Base-by-base conservation (phyloP, 2,113 vertebrate species). In the Sitta europaea region DNA sequence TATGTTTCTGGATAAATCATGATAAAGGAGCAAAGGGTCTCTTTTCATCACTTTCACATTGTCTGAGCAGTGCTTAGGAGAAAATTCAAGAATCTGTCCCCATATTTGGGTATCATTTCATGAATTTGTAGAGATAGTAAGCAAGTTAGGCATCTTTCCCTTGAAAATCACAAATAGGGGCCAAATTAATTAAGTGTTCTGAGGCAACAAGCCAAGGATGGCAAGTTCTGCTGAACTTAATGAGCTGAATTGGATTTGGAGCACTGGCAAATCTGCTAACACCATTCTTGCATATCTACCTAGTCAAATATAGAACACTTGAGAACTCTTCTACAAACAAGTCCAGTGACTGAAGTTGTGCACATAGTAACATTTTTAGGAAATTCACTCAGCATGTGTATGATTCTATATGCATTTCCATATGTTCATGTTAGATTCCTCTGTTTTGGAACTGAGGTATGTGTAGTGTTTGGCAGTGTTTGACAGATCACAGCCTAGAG, bases 101-200 rank as follows among this genome's bases (percentile, higher is more conserved):
- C 6, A 3, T 86, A 66, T 93, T 95, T 96, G 92, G 57, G 42
- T 50, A 68, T 6, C 23, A 6, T 53, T 95, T 38, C 71, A 90
- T 61, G 28, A 88, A 90, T 95, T 73, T 79, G 51, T 77, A 92
- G 40, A 84, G 63, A 81, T 90, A 92, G 76, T 85, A 96, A 94
- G 79, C 66, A 94, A 95, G 29, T 43, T 86, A 95, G 86, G 20
- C 25, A 81, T 83, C 84, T 91, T 96, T 85, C 55, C 29, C 54
- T 88, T 1, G 3, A 91, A 96, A 97, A 93, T 28, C 31, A 90
- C 47, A 93, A 89, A 94, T 55, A 87, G 31, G 13, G 55, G 70
- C 53, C 93, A 92, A 40, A 33, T 53, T 95, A 93, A 96, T 96
- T 97, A 97, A 82, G 47, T 67, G 68, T 82, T 96, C 17, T 29